Conservation (phyloP, 2,113 vertebrate species). For the Pseudonaja textilis region DNA sequence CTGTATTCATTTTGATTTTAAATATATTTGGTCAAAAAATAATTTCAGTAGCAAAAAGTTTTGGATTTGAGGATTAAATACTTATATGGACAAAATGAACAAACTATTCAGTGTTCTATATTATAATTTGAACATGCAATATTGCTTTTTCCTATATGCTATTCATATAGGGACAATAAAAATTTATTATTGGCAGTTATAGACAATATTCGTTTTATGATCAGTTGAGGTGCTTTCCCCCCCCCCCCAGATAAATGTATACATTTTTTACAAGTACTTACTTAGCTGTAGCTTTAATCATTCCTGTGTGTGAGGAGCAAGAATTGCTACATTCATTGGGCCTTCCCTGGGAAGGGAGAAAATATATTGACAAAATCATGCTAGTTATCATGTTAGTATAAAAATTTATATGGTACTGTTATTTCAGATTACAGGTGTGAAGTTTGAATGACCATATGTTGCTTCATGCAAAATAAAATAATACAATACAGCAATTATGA, state of each 20-base stretch:
- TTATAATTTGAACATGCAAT: not conserved
- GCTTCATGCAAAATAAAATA: not conserved
- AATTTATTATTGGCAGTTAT: not conserved
- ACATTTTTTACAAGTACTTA: constrained; percentile 44
- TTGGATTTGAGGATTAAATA: not conserved
- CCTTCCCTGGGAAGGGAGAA: constrained; percentile 52
- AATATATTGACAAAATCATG: not conserved
- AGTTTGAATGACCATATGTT: not conserved
- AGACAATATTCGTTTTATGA: not conserved
- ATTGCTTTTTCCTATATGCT: not conserved
- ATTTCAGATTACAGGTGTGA: not conserved
- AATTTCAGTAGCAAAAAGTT: not conserved
- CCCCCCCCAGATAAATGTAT: not conserved
- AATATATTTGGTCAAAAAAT: not conserved
- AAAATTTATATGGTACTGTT: not conserved
- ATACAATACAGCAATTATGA: not conserved
- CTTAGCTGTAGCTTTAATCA: constrained; percentile 73
- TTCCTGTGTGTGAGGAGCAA: constrained; percentile 63
- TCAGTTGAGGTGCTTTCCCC: not conserved
- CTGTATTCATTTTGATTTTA: not conserved
- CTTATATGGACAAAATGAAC: not conserved
- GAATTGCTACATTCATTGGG: constrained; percentile 56
- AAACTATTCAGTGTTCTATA: not conserved
- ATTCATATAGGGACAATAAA: not conserved
- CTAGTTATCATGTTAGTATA: too few species aligned